phyloP scores from a whole-genome alignment of 2,797 vertebrate species.

The Mormyrus hasselquistii region DNA sequence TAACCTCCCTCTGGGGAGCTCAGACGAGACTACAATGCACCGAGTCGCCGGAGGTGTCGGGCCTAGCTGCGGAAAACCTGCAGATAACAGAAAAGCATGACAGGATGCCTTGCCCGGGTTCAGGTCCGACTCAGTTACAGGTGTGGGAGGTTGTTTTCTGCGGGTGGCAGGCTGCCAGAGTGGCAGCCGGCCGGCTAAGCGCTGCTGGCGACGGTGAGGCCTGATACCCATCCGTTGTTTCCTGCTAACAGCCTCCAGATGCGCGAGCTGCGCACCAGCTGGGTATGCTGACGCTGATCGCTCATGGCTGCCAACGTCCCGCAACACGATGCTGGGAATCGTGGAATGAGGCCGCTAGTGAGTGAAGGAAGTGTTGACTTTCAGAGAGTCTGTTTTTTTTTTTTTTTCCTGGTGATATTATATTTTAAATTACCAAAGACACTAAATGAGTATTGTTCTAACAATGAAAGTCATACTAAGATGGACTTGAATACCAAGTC shows the following conservation, averaged over 20 bases:
- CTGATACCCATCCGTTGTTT: not conserved
- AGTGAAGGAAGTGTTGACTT: not conserved
- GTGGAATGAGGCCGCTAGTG: conserved; percentile 11
- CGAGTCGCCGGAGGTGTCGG: not conserved
- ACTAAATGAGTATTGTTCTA: not conserved
- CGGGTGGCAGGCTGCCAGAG: not conserved
- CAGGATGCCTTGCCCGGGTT: not conserved
- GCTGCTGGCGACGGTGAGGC: conserved; percentile 4
- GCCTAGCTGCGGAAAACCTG: not conserved
- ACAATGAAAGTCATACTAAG: not conserved
- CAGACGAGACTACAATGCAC: not conserved
- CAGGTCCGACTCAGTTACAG: not conserved
- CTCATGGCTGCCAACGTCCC: conserved; percentile 18
- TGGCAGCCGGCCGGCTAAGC: conserved; percentile 17
- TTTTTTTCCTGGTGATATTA: not conserved
- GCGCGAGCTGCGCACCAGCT: not conserved
- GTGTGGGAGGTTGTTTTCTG: not conserved
- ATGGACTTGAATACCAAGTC: not conserved
- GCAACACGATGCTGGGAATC: conserved; percentile 39
- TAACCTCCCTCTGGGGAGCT: not conserved
- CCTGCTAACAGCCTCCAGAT: conserved; percentile 13
- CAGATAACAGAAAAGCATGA: not conserved
- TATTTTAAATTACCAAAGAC: not conserved
- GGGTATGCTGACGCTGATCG: not conserved
- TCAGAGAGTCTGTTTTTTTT: not conserved